Percentiles rank a stretch among this genome's conserved stretches.
These are phyloP conservation scores for Synanthedon myopaeformis DNA, from an alignment of 2,888 invertebrate genomes.

Conservation along the genomic window DNA sequence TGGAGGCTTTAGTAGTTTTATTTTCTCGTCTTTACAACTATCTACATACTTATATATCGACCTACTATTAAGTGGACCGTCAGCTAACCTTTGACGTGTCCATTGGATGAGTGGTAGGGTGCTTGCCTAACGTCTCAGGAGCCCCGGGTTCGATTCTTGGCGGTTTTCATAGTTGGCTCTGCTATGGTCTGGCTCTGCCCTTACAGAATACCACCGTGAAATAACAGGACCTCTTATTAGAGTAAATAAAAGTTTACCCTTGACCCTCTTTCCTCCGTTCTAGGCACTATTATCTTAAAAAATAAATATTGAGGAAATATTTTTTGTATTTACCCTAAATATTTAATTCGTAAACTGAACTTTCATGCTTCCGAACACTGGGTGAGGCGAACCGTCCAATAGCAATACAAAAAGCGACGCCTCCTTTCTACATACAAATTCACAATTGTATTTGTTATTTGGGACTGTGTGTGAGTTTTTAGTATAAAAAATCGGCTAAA, in stretches of 20 bases:
- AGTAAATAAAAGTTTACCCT: neutral
- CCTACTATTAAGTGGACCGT: no score
- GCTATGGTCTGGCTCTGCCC: no score
- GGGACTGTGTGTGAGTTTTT: neutral
- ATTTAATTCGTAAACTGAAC: neutral
- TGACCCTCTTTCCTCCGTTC: neutral
- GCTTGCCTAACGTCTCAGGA: no score
- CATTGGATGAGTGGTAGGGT: no score
- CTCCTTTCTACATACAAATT: conserved; percentile 18
- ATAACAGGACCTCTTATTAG: neutral
- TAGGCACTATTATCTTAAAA: neutral
- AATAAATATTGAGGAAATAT: no score
- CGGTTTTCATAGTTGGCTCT: no score
- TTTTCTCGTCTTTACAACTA: neutral
- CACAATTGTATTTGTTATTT: neutral
- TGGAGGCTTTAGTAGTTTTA: neutral
- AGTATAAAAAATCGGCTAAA: neutral
- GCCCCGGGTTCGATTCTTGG: no score
- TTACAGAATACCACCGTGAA: no score
- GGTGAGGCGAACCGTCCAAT: conserved; percentile 11
- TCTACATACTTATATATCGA: neutral
- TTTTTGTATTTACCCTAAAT: no score
- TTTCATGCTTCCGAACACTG: conserved; percentile 9
- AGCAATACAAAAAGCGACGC: conserved; percentile 10
- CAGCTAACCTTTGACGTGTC: no score